A percentile compares a stretch with the other conserved stretches of the same genome.
phyloP scores from a whole-genome alignment of 2,113 vertebrate genomes.

The Colaptes auratus region DNA sequence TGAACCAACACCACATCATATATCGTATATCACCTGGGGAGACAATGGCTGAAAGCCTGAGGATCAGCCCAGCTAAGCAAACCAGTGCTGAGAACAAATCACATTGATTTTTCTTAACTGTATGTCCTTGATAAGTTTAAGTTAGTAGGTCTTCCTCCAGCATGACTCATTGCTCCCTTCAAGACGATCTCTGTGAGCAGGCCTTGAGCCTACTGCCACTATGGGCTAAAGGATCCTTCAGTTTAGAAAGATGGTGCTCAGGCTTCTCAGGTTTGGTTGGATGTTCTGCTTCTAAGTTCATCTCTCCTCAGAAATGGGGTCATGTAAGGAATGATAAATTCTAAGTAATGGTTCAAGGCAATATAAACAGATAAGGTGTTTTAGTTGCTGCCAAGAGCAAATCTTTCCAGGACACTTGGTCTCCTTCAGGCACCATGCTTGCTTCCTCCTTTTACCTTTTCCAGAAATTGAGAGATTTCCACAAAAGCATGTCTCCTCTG shows the following conservation, averaged over 20 bases:
- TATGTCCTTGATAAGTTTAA: background rate
- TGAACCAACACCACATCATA: background rate
- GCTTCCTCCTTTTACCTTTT: background rate
- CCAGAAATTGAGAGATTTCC: background rate
- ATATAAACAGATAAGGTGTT: fast-evolving
- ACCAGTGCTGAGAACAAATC: background rate
- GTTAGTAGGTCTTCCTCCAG: background rate
- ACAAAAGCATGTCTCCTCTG: background rate
- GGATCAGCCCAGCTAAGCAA: background rate
- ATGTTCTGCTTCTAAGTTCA: background rate
- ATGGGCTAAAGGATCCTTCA: background rate
- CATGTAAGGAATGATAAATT: background rate
- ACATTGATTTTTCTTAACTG: background rate
- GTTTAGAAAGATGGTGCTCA: background rate
- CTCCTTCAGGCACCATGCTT: background rate
- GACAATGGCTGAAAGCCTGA: background rate
- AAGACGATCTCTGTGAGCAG: background rate
- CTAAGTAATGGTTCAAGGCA: background rate
- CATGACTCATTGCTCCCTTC: background rate
- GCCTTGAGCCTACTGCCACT: background rate
- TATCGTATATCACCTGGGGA: background rate
- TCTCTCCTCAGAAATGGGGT: background rate
- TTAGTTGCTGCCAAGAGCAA: background rate
- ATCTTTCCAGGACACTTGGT: background rate
- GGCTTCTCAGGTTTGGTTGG: background rate